Evolutionary conservation across 2,888 invertebrate species (phyloP), one percentile per base, ranked within the genome.

Genomic region (Meliscaeva auricollis): DNA sequence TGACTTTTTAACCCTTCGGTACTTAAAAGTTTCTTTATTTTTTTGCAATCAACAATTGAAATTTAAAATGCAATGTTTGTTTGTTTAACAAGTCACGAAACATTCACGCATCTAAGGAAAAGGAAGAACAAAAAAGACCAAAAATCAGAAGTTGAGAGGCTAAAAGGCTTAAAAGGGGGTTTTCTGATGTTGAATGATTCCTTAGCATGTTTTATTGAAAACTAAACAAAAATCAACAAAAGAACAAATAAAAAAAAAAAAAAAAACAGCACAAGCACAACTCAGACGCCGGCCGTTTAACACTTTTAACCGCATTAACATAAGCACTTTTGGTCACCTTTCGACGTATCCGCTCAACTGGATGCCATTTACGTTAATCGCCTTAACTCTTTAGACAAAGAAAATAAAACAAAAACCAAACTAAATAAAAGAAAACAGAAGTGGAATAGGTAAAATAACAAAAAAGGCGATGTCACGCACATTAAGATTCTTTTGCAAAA

Each of bases 231-330:
- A 62, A 44, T 11, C 9, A 64, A 41, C 20, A 56, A n/a, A n/a
- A n/a, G n/a, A n/a, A n/a, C n/a, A n/a, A n/a, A n/a, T n/a, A n/a
- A n/a, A n/a, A n/a, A n/a, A n/a, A n/a, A n/a, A n/a, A n/a, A n/a
- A n/a, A n/a, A n/a, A n/a, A n/a, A 15, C 46, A 48, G 41, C 20
- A 17, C 13, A 26, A 52, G 22, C 56, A 22, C 4, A 60, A 30
- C 30, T 17, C 48, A 50, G 41, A 60, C 35, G 11, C 30, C 1
- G 32, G 50, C 38, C 41, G 44, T 20, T 64, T 56, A 79, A 74
- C 64, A 75, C 70, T 79, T 79, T 84, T 66, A 75, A 84, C 74
- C 83, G 30, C 83, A 84, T 84, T 75, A 84, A 66, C 83, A 84
- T 84, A 79, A 84, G 58, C 75, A 66, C 83, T 79, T 79, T 46